Percentiles rank a stretch among this genome's conserved stretches.
These are phyloP conservation scores for Melitaea athalia DNA, from an alignment of 2,888 invertebrate species.

Conservation along the genomic window DNA sequence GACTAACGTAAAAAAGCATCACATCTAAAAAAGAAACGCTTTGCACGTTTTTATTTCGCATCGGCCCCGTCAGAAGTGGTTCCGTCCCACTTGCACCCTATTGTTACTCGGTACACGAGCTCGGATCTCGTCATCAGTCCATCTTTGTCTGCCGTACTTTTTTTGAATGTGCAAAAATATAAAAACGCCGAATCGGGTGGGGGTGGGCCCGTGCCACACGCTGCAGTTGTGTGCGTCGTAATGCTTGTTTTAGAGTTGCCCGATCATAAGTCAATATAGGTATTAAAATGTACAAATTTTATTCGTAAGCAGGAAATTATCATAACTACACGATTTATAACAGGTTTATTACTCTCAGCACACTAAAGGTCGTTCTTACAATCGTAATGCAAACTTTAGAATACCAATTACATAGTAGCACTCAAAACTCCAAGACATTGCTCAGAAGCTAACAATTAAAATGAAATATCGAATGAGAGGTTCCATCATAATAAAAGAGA, in stretches of 20 bases:
- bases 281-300: conserved; percentile 42
- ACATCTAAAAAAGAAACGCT: conserved; percentile 78
- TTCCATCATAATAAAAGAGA: conserved; percentile 37
- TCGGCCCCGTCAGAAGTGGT: conserved; percentile 73
- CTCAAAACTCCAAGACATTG: neutral
- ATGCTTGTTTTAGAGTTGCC: conserved; percentile 78
- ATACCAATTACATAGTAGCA: neutral
- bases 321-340: neutral
- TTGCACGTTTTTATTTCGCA: conserved; percentile 80
- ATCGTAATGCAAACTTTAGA: neutral
- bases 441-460: neutral
- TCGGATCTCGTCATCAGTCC: conserved; percentile 76
- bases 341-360: too few relatives aligned
- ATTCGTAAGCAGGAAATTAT: conserved; percentile 38
- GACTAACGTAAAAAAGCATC: conserved; percentile 81
- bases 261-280: conserved; percentile 76
- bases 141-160: conserved; percentile 80
- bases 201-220: conserved; percentile 55
- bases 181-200: conserved; percentile 78
- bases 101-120: conserved; percentile 59
- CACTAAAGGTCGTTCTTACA: too few relatives aligned
- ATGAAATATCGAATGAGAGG: neutral
- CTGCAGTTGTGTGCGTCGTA: conserved; percentile 74
- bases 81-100: conserved; percentile 73
- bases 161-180: conserved; percentile 82